Conservation (phyloP, 1,140 invertebrate species). For the Triops cancriformis region DNA sequence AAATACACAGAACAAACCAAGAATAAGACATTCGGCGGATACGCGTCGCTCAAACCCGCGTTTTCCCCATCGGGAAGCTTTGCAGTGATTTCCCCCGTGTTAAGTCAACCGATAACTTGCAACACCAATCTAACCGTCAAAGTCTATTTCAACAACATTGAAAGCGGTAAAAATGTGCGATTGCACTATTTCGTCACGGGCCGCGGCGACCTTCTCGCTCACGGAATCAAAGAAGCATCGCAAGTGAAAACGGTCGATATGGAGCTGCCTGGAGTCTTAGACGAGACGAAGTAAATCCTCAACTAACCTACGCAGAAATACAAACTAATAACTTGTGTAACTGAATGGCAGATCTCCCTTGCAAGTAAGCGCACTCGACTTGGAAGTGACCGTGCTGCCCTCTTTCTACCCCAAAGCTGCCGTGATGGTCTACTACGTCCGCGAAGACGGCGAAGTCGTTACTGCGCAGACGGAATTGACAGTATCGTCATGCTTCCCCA, state of each 20-base stretch:
- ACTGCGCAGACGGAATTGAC: conserved; percentile 44
- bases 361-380: conserved; percentile 35
- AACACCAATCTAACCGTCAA: neutral
- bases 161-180: conserved; percentile 18
- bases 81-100: no score
- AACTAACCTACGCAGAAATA: neutral
- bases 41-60: no score
- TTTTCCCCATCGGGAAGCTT: no score
- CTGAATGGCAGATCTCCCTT: neutral
- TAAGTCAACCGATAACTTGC: neutral
- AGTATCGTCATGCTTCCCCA: conserved; percentile 48
- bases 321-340: neutral
- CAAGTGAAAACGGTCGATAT: conserved; percentile 35
- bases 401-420: conserved; percentile 34
- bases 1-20: no score
- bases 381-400: conserved; percentile 30
- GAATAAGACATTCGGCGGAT: no score
- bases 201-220: conserved; percentile 33
- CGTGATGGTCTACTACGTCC: conserved; percentile 65
- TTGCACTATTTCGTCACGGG: conserved; percentile 27
- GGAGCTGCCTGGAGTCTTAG: conserved; percentile 32
- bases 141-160: conserved; percentile 23
- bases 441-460: conserved; percentile 60
- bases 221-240: conserved; percentile 32
- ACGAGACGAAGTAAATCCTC: neutral